These are phyloP conservation scores for Chrysaora quinquecirrha DNA, from an alignment of 30 jellyfish, hydroid and myxozoan genomes.

Conservation along the genomic window DNA sequence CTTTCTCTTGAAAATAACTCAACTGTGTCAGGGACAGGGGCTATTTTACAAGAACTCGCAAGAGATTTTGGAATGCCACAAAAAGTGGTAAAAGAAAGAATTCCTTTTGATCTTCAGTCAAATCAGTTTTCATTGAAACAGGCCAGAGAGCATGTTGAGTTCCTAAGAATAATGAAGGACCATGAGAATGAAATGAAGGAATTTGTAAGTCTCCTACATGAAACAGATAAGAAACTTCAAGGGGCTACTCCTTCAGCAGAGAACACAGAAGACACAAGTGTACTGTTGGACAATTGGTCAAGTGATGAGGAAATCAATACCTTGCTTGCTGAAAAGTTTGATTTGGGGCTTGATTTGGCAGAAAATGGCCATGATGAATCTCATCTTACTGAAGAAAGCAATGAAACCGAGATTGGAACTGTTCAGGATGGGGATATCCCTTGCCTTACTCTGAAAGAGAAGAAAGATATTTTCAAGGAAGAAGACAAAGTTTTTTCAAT, in stretches of 20 bases:
- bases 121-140: conserved; percentile 10
- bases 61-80: conserved; percentile 22
- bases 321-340: conserved; percentile 5
- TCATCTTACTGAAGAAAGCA: neutral
- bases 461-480: conserved; percentile 15
- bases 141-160: conserved; percentile 15
- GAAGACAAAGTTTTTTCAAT: conserved; percentile 10
- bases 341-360: conserved; percentile 13
- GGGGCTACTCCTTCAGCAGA: conserved; percentile 12
- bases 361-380: conserved; percentile 9
- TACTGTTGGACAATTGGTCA: conserved; percentile 2
- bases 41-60: conserved; percentile 12
- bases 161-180: conserved; percentile 10
- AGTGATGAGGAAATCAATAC: conserved; percentile 17
- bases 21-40: conserved; percentile 18
- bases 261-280: neutral
- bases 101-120: conserved; percentile 9
- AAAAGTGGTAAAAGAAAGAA: conserved; percentile 5
- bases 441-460: conserved; percentile 12
- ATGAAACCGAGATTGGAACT: neutral
- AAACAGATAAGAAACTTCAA: conserved; percentile 10
- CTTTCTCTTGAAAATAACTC: conserved; percentile 14
- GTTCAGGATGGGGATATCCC: conserved; percentile 26
- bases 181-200: conserved; percentile 4
- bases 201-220: neutral